A percentile compares a stretch with the other conserved stretches of the same genome.
phyloP scores from a whole-genome alignment of 2,888 invertebrate species.

The Tetragonula carbonaria region DNA sequence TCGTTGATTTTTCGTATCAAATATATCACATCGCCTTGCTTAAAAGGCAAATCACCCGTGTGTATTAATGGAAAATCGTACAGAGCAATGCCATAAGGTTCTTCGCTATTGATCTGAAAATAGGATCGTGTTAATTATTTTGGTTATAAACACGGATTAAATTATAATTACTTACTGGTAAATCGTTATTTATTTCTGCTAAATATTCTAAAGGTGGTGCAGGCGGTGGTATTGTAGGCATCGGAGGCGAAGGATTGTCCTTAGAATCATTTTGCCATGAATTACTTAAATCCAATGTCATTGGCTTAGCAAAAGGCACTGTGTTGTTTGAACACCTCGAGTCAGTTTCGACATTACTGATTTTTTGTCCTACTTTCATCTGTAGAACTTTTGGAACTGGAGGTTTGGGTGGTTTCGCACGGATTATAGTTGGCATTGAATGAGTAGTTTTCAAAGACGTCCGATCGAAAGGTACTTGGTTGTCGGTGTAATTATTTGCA shows the following conservation, averaged over 20 bases:
- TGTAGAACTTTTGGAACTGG: constrained; percentile 84
- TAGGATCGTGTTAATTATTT: not conserved
- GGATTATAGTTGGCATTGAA: constrained; percentile 90
- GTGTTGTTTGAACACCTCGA: constrained; percentile 26
- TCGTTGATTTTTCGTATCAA: constrained; percentile 89
- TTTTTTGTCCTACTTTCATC: constrained; percentile 74
- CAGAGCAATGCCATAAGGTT: constrained; percentile 91
- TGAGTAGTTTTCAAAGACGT: constrained; percentile 50
- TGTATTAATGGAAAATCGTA: constrained; percentile 92
- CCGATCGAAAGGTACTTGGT: constrained; percentile 60
- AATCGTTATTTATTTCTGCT: constrained; percentile 71
- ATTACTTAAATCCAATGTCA: constrained; percentile 52
- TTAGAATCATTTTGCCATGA: constrained; percentile 65
- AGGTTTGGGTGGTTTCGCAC: constrained; percentile 87
- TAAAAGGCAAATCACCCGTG: constrained; percentile 91
- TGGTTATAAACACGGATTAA: not conserved
- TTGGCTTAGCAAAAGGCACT: constrained; percentile 52
- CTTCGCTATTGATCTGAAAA: constrained; percentile 73
- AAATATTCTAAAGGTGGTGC: constrained; percentile 87
- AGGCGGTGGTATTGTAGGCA: constrained; percentile 92
- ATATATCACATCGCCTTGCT: constrained; percentile 90
- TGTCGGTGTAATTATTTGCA: constrained; percentile 52
- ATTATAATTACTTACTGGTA: constrained; percentile 65
- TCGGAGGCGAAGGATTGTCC: constrained; percentile 88
- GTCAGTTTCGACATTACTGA: constrained; percentile 34